phyloP scores from a whole-genome alignment of 2,113 vertebrate species.

The Danionella cerebrum region DNA sequence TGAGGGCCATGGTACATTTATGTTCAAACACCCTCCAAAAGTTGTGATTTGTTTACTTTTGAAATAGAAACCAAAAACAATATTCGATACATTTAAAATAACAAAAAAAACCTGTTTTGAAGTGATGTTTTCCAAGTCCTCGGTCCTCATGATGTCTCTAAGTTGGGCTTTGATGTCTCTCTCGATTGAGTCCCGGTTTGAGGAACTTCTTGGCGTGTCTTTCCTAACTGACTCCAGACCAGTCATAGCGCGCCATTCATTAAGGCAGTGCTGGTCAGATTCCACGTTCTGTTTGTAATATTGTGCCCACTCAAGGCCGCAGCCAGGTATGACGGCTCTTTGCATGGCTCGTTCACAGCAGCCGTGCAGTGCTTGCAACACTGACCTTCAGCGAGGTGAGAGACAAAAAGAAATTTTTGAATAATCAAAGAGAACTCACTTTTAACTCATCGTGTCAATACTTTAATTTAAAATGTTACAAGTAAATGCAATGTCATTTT shows the following conservation, averaged over 20 bases:
- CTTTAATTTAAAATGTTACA: too few relatives aligned
- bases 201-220: conserved; percentile 56
- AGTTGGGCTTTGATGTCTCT: conserved; percentile 74
- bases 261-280: conserved; percentile 81
- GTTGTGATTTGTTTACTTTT: too few relatives aligned
- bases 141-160: conserved; percentile 77
- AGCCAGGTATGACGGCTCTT: conserved; percentile 64
- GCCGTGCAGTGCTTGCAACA: conserved; percentile 82
- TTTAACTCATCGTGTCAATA: background rate
- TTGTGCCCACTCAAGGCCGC: conserved; percentile 70
- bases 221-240: conserved; percentile 81
- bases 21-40: too few relatives aligned
- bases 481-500: too few relatives aligned
- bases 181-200: conserved; percentile 64
- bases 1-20: too few relatives aligned
- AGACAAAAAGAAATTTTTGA: background rate
- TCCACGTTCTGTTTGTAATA: conserved; percentile 62
- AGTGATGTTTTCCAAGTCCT: conserved; percentile 85
- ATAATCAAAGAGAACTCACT: background rate
- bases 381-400: conserved; percentile 66
- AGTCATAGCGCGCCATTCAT: conserved; percentile 83
- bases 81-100: too few relatives aligned
- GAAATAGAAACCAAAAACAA: too few relatives aligned
- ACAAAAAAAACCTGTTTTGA: conserved; percentile 75
- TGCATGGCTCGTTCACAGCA: conserved; percentile 77